Conservation (phyloP, 2,113 vertebrate species). For the Passer domesticus region DNA sequence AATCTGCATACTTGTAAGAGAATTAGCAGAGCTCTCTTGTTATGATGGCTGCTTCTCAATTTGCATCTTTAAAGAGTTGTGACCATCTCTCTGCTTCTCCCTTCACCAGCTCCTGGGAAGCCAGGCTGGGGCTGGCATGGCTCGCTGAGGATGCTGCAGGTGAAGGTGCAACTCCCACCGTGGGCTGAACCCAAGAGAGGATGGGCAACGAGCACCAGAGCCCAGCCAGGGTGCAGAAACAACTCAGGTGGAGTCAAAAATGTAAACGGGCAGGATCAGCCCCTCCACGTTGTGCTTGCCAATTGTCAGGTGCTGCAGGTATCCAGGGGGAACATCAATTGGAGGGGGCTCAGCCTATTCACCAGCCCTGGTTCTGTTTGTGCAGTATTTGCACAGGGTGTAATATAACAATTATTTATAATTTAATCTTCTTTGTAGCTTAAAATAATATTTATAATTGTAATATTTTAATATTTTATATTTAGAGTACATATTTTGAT, state of each 20-base stretch:
- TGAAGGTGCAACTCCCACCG: neutral
- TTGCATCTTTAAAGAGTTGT: slow-evolving; percentile 84
- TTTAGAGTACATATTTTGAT: neutral
- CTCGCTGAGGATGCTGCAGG: neutral
- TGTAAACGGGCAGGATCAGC: neutral
- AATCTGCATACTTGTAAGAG: slow-evolving; percentile 76
- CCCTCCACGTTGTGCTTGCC: accelerated
- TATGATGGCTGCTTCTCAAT: slow-evolving; percentile 80
- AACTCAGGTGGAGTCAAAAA: neutral
- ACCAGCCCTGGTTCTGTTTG: neutral
- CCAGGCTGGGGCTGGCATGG: neutral
- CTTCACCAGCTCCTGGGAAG: neutral
- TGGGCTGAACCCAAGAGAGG: neutral
- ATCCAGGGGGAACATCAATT: accelerated
- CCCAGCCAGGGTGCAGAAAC: neutral
- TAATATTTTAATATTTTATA: neutral
- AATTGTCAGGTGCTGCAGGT: accelerated
- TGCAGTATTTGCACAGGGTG: neutral
- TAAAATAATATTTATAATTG: neutral
- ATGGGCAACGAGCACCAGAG: neutral
- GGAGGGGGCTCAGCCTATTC: neutral
- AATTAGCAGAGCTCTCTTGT: slow-evolving; percentile 73
- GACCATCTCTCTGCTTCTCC: slow-evolving; percentile 58
- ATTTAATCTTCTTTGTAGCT: neutral
- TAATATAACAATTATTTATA: neutral